phyloP scores from a whole-genome alignment of 1,140 invertebrate genomes.

The Ectropis grisescens region DNA sequence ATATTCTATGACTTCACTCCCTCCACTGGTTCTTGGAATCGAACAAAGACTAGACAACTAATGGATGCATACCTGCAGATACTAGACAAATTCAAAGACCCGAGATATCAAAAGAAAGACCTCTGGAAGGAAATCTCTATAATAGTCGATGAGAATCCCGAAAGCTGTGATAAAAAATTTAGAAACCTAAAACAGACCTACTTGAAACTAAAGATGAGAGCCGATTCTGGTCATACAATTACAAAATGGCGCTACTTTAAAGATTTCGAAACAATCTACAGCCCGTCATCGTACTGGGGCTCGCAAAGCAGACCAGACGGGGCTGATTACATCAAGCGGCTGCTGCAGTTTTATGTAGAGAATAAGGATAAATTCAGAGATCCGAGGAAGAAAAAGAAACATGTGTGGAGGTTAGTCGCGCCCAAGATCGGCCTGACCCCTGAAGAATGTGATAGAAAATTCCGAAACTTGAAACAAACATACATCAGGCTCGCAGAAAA shows the following conservation, averaged over 20 bases:
- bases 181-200: slow-evolving; percentile 61
- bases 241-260: slow-evolving; percentile 57
- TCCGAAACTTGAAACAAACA: slow-evolving; percentile 57
- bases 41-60: slow-evolving; percentile 37
- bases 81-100: slow-evolving; percentile 45
- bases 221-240: slow-evolving; percentile 25
- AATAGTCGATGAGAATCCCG: slow-evolving; percentile 35
- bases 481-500: slow-evolving; percentile 46
- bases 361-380: slow-evolving; percentile 49
- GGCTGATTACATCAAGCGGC: slow-evolving; percentile 39
- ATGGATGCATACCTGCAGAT: slow-evolving; percentile 44
- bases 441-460: slow-evolving; percentile 57
- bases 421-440: slow-evolving; percentile 33
- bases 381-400: slow-evolving; percentile 41
- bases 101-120: slow-evolving; percentile 53
- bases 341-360: slow-evolving; percentile 45
- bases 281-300: slow-evolving; percentile 7
- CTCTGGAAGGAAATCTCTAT: slow-evolving; percentile 52
- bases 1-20: slow-evolving; percentile 56
- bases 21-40: slow-evolving; percentile 37
- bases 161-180: slow-evolving; percentile 52
- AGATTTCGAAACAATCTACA: slow-evolving; percentile 49
- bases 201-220: slow-evolving; percentile 38
- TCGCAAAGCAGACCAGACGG: slow-evolving; percentile 17
- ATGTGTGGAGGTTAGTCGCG: slow-evolving; percentile 38